Evolutionary conservation across 2,888 invertebrate species (phyloP), one percentile per base, ranked within the genome.

Genomic region (Napeogenes sylphis): DNA sequence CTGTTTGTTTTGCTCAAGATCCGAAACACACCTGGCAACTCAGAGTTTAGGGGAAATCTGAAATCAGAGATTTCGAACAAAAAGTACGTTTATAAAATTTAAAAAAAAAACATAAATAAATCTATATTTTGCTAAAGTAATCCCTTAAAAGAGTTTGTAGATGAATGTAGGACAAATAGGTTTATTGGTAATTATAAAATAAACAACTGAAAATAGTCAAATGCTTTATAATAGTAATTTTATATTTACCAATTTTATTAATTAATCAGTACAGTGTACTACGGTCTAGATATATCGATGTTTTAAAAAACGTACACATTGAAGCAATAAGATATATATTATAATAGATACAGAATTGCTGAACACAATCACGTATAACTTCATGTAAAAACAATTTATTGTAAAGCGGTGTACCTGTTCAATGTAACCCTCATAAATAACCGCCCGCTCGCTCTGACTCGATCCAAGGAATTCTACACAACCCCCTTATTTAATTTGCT

Each of bases 401-500:
- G 64, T 58, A 45, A 67, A 65, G 42, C 42, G 42, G 42, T 42
- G 64, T 65, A 65, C 68, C 59, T 58, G 56, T 46, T 47, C 42
- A 45, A 51, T 51, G 54, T 56, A 61, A 62, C 68, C 66, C 63
- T 66, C 65, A 69, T 69, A 69, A 69, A 69, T 69, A 66, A 63
- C 46, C 45, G 47, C 35, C 55, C 58, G 45, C 58, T 51, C 64
- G 64, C 68, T 54, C 58, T 63, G 55, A 63, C 63, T 68, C 69
- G 62, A 65, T 67, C 61, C 61, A 56, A 65, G 65, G 59, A 64
- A 65, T 69, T 62, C 55, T n/a, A 45, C 55, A 51, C 56, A 42
- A 58, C 65, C 61, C 58, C 30, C 58, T 58, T 61, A 63, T 66
- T 59, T 56, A 87, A 90, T 90, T 89, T 83, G 83, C 82, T 84